Conservation (phyloP, 2,888 invertebrate species). For the Epinotia nisella region DNA sequence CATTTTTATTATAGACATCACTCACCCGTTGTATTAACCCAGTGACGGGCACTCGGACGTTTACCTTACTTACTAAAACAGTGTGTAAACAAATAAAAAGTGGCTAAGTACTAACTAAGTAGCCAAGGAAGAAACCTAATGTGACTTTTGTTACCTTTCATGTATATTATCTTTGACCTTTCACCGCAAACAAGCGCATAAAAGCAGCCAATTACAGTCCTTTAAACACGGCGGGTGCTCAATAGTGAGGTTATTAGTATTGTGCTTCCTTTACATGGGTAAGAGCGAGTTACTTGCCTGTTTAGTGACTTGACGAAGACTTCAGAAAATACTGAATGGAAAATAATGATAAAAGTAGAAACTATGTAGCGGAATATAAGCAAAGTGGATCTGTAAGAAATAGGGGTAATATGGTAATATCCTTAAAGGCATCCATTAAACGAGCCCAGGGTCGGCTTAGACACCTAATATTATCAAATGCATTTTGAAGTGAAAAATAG, state of each 20-base stretch:
- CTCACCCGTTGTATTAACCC: no score
- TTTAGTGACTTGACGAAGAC: neutral
- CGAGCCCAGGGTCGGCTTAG: no score
- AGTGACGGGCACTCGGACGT: no score
- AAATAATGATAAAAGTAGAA: no score
- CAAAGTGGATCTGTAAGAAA: no score
- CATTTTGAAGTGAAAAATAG: no score
- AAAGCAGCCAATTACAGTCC: slow-evolving; percentile 39
- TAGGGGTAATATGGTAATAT: no score
- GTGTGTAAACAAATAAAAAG: neutral
- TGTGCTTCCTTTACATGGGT: slow-evolving; percentile 7
- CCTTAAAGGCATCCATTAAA: no score
- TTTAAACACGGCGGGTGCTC: slow-evolving; percentile 20
- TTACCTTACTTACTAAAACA: neutral
- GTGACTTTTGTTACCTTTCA: neutral
- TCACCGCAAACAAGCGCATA: slow-evolving; percentile 30
- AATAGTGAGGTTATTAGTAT: slow-evolving; percentile 30
- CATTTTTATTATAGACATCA: no score
- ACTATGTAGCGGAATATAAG: no score
- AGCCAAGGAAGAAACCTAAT: neutral
- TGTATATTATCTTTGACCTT: slow-evolving; percentile 33
- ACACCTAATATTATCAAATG: no score
- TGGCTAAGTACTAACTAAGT: neutral
- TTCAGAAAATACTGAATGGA: no score
- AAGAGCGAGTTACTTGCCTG: slow-evolving; percentile 10